phyloP scores from a whole-genome alignment of 2,888 invertebrate genomes.

The Xestia rhomboidea region DNA sequence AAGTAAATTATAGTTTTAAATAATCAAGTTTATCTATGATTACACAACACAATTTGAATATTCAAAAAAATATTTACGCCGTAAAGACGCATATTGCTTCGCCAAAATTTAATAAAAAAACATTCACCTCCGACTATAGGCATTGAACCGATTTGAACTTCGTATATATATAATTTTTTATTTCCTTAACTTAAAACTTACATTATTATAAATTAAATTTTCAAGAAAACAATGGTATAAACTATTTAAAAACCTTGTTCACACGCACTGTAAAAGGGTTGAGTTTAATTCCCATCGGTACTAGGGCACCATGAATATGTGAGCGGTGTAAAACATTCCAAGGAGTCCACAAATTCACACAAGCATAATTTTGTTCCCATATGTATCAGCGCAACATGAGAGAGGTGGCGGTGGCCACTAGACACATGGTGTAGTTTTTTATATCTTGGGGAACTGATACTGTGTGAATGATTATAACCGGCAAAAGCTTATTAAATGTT shows the following conservation, averaged over 20 bases:
- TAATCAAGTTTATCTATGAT: no score
- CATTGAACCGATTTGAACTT: no score
- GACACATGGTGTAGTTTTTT: constrained; percentile 4
- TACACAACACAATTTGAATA: no score
- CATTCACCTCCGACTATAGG: no score
- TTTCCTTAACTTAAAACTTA: no score
- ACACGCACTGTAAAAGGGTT: constrained; percentile 62
- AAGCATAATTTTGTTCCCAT: constrained; percentile 70
- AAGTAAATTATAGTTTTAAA: no score
- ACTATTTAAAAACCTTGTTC: constrained; percentile 28
- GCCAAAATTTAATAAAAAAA: no score
- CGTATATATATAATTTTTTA: no score
- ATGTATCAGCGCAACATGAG: constrained; percentile 66
- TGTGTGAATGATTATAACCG: neutral
- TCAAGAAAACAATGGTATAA: neutral
- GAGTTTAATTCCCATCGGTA: constrained; percentile 69
- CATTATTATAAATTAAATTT: no score
- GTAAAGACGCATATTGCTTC: no score
- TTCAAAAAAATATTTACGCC: no score
- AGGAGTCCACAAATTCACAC: constrained; percentile 60
- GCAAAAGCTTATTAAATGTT: neutral
- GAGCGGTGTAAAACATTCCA: constrained; percentile 54
- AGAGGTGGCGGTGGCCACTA: constrained; percentile 27
- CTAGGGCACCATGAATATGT: constrained; percentile 65
- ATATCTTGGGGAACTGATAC: neutral